Base-by-base conservation (phyloP, 2,797 vertebrate genomes). In the Acridotheres tristis region DNA sequence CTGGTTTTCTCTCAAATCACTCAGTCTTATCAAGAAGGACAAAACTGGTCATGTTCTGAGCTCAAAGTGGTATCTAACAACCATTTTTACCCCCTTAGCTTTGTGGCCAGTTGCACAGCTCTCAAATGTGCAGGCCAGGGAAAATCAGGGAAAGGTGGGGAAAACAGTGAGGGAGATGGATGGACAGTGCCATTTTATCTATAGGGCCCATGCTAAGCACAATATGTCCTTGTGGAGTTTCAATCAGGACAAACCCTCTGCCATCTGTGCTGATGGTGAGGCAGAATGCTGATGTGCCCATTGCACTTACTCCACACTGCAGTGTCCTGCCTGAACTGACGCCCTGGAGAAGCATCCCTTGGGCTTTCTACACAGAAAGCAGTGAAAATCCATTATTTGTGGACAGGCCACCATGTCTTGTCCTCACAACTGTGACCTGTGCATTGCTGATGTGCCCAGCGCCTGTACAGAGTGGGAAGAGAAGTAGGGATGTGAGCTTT, bases 381-480 rank as follows among this genome's bases (percentile, higher is more conserved):
- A 29, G 19, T 68, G 67, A 57, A 27, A 82, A 30, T 2, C 2
- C 55, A 15, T 15, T 30, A 9, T 83, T 7, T 83, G 32, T 29
- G 30, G 13, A 19, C 19, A 42, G 45, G 13, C 16, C 47, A 77
- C 23, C 1, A 3, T 54, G 71, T 77, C 22, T 27, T 51, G 40
- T 71, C 23, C 51, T 86, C 68, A 58, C 12, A 54, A 5, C 2
- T 20, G 40, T 65, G 48, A 32, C 10, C 25, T 0, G 2, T 50
- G 32, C 0, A 0, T 9, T 77, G n/a, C 13, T 84, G 53, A 10
- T 48, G n/a, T 51, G 27, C 13, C 27, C 42, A 65, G 36, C 4
- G 25, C 17, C n/a, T 43, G 1, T 2, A 5, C 1, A 59, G 47
- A 22, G 5, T 0, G 1, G 15, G 22, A 22, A 54, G 32, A 58